These are phyloP conservation scores for Branchinecta lindahli DNA, from an alignment of 1,140 invertebrate genomes.

Conservation along the genomic window DNA sequence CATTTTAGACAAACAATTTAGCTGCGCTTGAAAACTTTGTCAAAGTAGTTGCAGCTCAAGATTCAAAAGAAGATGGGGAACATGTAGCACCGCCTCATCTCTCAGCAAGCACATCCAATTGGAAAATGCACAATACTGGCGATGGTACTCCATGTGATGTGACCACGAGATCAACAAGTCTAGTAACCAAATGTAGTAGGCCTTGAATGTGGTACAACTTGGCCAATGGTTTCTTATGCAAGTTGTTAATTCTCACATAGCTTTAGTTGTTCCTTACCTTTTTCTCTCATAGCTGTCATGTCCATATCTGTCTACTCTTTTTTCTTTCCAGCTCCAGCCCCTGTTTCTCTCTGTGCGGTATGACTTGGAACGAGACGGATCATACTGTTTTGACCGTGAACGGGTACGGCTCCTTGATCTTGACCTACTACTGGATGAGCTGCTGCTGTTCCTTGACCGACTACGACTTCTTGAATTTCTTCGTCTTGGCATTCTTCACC, in stretches of 20 bases:
- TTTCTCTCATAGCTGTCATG: conserved; percentile 2
- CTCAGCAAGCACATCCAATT: not conserved
- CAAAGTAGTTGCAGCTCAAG: too few species aligned
- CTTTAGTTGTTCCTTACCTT: not conserved
- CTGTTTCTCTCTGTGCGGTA: not conserved
- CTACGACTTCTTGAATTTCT: not conserved
- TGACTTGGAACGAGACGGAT: not conserved
- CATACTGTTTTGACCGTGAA: not conserved
- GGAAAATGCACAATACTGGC: not conserved
- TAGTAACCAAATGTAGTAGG: not conserved
- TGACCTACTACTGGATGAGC: not conserved
- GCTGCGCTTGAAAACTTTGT: too few species aligned
- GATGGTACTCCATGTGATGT: not conserved
- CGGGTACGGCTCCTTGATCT: not conserved
- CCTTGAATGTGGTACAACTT: not conserved
- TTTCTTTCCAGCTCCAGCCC: conserved; percentile 7
- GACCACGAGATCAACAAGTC: not conserved
- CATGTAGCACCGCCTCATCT: too few species aligned
- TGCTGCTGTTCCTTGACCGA: not conserved
- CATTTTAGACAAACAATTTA: too few species aligned
- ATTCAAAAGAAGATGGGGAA: too few species aligned
- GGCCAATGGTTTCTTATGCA: not conserved
- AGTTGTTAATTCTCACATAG: not conserved
- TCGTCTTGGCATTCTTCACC: not conserved
- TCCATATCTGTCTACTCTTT: conserved; percentile 3